These are phyloP conservation scores for Drosophila simulans DNA, from an alignment of 1,140 invertebrate species.

Conservation along the genomic window DNA sequence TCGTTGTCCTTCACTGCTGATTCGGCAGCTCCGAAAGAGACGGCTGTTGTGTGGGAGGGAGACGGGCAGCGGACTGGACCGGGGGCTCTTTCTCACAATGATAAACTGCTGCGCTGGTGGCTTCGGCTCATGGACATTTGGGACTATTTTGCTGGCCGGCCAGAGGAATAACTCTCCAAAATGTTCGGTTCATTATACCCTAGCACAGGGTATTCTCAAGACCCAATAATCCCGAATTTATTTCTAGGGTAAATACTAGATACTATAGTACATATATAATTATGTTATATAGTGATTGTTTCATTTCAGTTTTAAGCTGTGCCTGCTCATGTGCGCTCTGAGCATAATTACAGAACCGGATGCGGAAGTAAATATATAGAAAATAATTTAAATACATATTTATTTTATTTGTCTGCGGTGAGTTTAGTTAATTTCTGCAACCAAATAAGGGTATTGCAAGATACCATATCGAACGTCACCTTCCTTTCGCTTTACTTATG, in stretches of 20 bases:
- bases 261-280: no score
- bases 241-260: no score
- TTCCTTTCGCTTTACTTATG: constrained; percentile 17
- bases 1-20: constrained; percentile 49
- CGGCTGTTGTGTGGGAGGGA: constrained; percentile 6
- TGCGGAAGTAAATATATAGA: not conserved
- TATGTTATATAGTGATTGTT: no score
- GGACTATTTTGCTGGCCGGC: constrained; percentile 37
- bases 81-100: constrained; percentile 27
- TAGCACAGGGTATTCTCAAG: not conserved
- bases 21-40: constrained; percentile 42
- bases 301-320: no score
- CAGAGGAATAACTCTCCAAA: constrained; percentile 9
- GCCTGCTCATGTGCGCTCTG: no score
- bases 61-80: constrained; percentile 9
- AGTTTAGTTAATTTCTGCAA: no score
- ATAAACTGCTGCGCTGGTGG: constrained; percentile 53
- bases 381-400: not conserved
- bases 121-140: constrained; percentile 40
- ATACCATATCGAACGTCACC: no score
- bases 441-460: not conserved
- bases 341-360: no score
- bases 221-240: not conserved
- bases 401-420: not conserved
- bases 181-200: constrained; percentile 42